A percentile compares a stretch with the other conserved stretches of the same genome.
Conservation (phyloP, 1,140 invertebrate species). For the Nephotettix cincticeps region DNA sequence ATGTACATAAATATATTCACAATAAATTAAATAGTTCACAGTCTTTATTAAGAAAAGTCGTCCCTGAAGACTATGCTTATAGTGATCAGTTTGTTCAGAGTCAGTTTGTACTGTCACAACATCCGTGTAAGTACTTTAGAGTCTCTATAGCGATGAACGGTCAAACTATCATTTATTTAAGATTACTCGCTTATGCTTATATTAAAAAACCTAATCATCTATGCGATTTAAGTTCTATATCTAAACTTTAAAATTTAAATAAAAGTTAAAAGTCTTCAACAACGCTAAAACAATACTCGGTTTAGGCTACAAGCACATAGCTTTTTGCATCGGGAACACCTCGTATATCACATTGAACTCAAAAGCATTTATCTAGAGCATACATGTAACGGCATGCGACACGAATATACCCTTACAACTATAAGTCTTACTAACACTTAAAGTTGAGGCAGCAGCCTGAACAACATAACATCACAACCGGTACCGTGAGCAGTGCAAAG, state of each 20-base stretch:
- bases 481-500: slow-evolving; percentile 28
- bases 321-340: not conserved
- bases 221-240: not conserved
- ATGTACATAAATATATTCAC: slow-evolving; percentile 12
- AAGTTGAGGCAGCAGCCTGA: not conserved
- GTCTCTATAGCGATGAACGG: no score
- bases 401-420: slow-evolving; percentile 12
- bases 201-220: slow-evolving; percentile 8
- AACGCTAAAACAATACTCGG: slow-evolving; percentile 6
- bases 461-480: slow-evolving; percentile 27
- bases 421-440: slow-evolving; percentile 17
- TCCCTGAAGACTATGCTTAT: not conserved
- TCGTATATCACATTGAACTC: slow-evolving; percentile 10
- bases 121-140: no score
- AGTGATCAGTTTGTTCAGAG: no score
- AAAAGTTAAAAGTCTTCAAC: slow-evolving; percentile 2
- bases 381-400: slow-evolving; percentile 18
- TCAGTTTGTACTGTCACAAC: no score
- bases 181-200: no score
- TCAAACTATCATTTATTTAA: no score
- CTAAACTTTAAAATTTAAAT: slow-evolving; percentile 12
- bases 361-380: slow-evolving; percentile 21
- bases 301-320: slow-evolving; percentile 22
- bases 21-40: slow-evolving; percentile 19
- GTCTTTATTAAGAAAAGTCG: slow-evolving; percentile 11